Evolutionary conservation across 2,113 vertebrate species (phyloP).

Genomic region (Telmatochromis sp.): DNA sequence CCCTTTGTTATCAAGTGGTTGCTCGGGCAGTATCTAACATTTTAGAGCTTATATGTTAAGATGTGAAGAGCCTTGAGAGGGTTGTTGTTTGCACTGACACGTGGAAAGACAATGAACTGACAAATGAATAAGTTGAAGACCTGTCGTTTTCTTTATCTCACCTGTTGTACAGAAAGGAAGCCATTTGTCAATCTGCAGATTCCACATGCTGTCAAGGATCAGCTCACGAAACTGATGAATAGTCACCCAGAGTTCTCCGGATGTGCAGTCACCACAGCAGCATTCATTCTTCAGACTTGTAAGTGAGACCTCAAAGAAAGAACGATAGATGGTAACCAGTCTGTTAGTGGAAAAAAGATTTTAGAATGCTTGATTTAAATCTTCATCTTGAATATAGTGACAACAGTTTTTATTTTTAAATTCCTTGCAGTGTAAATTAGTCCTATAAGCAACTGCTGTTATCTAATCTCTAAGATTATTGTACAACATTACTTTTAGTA

Average conservation of each 20-base stretch:
- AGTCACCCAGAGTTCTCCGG: slow-evolving; percentile 69
- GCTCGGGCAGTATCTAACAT: not conserved
- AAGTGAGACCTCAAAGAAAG: slow-evolving; percentile 41
- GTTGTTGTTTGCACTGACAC: not conserved
- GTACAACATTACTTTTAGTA: not conserved
- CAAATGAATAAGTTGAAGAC: not conserved
- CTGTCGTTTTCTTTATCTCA: not conserved
- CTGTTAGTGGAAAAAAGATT: not conserved
- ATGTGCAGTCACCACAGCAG: slow-evolving; percentile 81
- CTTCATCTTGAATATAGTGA: not conserved
- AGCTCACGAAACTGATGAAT: slow-evolving; percentile 72
- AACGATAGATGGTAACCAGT: not conserved
- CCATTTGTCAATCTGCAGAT: slow-evolving; percentile 66
- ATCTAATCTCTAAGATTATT: not conserved
- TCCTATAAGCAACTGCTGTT: not conserved
- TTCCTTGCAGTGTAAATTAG: not conserved
- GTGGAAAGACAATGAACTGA: not conserved
- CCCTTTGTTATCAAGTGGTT: not conserved
- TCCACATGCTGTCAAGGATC: slow-evolving; percentile 65
- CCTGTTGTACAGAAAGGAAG: slow-evolving; percentile 64
- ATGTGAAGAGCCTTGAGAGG: not conserved
- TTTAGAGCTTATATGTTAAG: not conserved
- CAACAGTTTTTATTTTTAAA: not conserved
- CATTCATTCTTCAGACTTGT: slow-evolving; percentile 85
- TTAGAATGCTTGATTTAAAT: not conserved